Conservation (phyloP, 2,888 invertebrate species). For the Ornithoptera priamus region DNA sequence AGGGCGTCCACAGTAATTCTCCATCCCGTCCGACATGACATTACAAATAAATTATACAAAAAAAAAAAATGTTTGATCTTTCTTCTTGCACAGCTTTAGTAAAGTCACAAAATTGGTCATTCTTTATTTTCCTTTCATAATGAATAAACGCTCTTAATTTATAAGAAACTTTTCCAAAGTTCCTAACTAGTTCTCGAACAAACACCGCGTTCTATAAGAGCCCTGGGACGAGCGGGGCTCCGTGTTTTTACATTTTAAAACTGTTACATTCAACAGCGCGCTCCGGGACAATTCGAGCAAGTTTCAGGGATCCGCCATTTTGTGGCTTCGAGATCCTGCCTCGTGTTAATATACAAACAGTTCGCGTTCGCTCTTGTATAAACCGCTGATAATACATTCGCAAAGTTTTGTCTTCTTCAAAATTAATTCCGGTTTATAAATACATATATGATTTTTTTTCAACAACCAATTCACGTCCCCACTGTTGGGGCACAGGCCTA, state of each 20-base stretch:
- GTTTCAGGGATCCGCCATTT: conserved; percentile 1
- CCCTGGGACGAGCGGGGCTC: background rate
- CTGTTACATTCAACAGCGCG: conserved; percentile 11
- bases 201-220: conserved; percentile 6
- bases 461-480: too few relatives aligned
- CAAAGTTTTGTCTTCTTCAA: background rate
- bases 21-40: too few relatives aligned
- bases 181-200: conserved; percentile 14
- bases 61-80: too few relatives aligned
- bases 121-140: background rate
- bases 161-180: conserved; percentile 1
- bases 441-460: background rate
- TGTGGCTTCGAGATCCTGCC: conserved; percentile 4
- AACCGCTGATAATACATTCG: background rate
- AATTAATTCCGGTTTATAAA: background rate
- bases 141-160: background rate
- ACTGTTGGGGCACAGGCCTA: too few relatives aligned
- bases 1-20: too few relatives aligned
- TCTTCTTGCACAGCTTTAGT: background rate
- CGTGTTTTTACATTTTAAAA: conserved; percentile 12
- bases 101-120: background rate
- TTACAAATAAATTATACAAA: too few relatives aligned
- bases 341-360: conserved; percentile 6
- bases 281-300: conserved; percentile 6
- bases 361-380: conserved; percentile 5